A percentile compares a stretch with the other conserved stretches of the same genome.
Evolutionary conservation across 2,888 invertebrate species (phyloP).

Genomic region (Teleogryllus oceanicus): DNA sequence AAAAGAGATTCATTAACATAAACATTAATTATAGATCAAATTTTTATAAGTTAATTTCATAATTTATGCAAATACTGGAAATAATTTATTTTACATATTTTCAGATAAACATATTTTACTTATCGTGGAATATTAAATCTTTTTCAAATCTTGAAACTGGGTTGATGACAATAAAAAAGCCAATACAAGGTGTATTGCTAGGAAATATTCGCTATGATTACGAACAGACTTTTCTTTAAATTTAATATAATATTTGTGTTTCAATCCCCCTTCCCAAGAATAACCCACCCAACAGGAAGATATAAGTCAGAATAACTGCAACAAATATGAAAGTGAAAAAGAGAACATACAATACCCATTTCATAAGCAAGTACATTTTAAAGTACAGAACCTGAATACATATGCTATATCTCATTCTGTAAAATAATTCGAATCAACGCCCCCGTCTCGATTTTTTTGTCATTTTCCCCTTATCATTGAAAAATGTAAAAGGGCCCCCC

Average conservation of each 20-base stretch:
- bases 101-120: constrained; percentile 20
- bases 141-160: constrained; percentile 71
- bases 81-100: no score
- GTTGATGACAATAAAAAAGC: constrained; percentile 69
- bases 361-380: not conserved
- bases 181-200: constrained; percentile 62
- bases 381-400: no score
- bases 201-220: constrained; percentile 58
- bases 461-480: no score
- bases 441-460: no score
- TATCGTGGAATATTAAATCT: constrained; percentile 55
- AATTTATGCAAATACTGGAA: no score
- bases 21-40: constrained; percentile 4
- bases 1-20: constrained; percentile 37
- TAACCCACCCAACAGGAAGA: constrained; percentile 62
- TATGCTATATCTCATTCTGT: no score
- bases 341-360: not conserved
- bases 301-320: constrained; percentile 57
- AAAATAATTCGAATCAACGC: no score
- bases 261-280: constrained; percentile 59
- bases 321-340: constrained; percentile 33
- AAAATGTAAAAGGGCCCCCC: no score
- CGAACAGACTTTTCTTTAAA: constrained; percentile 54
- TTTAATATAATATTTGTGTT: constrained; percentile 59
- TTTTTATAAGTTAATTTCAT: not conserved